Evolutionary conservation across 2,888 invertebrate species (phyloP), one percentile per base, ranked within the genome.

Genomic region (Drosophila gaucha): DNA sequence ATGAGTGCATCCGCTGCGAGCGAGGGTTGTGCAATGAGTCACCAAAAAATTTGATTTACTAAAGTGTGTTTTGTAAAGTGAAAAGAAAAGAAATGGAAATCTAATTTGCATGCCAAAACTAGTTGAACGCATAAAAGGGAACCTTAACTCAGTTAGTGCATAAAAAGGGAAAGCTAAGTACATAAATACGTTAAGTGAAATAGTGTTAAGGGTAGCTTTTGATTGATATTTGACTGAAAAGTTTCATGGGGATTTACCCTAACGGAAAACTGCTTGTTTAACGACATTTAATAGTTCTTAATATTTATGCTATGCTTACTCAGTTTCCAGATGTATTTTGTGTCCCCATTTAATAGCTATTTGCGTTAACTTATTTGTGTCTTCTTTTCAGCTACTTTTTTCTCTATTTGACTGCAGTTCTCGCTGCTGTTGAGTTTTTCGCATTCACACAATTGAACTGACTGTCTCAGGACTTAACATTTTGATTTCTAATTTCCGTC

Each of bases 401-500:
- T 55, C 35, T 41, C 20, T 14, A n/a, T n/a, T n/a, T n/a, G n/a
- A n/a, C n/a, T n/a, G n/a, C 31, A 20, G 14, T 41, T 14, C n/a
- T 50, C 43, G 41, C 26, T 44, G 30, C 8, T 47, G 31, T 49
- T 44, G 31, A 35, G 26, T 36, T 26, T 16, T 1, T 3, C 4
- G 31, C 14, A 33, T 38, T 54, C 35, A 50, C 14, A 35, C 67
- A 69, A 55, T 59, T 63, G 39, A 39, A 14, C 46, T 51, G 60
- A 55, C 56, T 59, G 38, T 31, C 44, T 28, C 46, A 50, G 59
- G 55, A 54, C 38, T 60, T 64, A 62, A 67, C 63, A 60, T 63
- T 71, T 75, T 78, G 72, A 78, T 72, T 67, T 80, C 67, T 79
- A 79, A 80, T 78, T 80, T 78, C 78, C 77, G 64, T 65, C 41